Evolutionary conservation across 2,797 vertebrate genomes (phyloP).

Genomic region (Remorina albescens): DNA sequence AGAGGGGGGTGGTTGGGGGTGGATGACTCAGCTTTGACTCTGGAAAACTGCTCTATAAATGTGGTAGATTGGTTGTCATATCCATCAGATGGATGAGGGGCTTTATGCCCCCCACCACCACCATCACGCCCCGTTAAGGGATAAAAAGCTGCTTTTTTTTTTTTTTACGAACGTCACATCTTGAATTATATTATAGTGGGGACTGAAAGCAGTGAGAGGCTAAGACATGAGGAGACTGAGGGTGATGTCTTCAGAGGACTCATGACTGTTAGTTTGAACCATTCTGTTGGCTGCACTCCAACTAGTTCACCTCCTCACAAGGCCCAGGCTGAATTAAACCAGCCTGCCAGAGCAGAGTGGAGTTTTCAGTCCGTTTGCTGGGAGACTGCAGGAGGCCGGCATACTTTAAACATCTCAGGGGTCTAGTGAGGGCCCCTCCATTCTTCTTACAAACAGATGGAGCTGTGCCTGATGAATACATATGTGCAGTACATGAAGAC

Average conservation of each 20-base stretch:
- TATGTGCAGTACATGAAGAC: conserved; percentile 44
- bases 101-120: conserved; percentile 7
- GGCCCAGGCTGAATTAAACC: conserved; percentile 75
- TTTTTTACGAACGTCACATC: conserved; percentile 36
- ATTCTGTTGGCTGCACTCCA: conserved; percentile 68
- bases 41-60: conserved; percentile 48
- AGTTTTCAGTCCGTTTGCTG: conserved; percentile 66
- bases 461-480: conserved; percentile 60
- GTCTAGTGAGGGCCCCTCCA: conserved; percentile 69
- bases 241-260: conserved; percentile 57
- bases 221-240: conserved; percentile 27
- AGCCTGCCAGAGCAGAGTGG: conserved; percentile 56
- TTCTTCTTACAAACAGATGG: conserved; percentile 74
- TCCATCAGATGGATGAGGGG: conserved; percentile 39
- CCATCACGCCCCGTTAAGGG: conserved; percentile 1
- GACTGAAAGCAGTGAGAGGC: conserved; percentile 4
- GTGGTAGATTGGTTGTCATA: conserved; percentile 57
- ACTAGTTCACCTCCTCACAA: conserved; percentile 64
- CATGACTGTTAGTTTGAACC: conserved; percentile 53
- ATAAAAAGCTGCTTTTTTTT: conserved; percentile 32
- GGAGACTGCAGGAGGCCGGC: conserved; percentile 74
- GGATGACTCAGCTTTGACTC: conserved; percentile 64
- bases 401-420: conserved; percentile 77
- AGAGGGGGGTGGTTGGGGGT: conserved; percentile 5
- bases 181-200: too few species aligned